Conservation (phyloP, 2,113 vertebrate genomes). For the Ceuthmochares aereus region DNA sequence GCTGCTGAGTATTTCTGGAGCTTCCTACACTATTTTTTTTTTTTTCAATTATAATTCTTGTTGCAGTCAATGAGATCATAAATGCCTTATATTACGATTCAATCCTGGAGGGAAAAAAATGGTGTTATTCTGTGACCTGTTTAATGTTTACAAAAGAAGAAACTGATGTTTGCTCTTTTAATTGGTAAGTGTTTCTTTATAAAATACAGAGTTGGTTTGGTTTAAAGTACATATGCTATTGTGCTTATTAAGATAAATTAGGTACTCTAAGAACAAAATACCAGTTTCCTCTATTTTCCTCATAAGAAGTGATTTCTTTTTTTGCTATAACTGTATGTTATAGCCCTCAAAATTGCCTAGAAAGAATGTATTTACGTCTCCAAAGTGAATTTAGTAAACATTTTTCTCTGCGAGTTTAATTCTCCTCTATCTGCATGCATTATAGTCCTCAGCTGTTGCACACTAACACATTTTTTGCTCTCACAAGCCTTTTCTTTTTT, state of each 20-base stretch:
- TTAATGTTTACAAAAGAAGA: neutral
- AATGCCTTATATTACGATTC: neutral
- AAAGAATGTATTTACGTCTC: neutral
- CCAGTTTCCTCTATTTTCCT: neutral
- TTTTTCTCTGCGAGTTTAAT: neutral
- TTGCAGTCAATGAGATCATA: neutral
- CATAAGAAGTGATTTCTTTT: neutral
- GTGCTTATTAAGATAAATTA: neutral
- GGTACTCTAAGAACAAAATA: neutral
- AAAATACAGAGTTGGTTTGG: neutral
- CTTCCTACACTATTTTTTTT: neutral
- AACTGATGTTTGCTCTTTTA: neutral
- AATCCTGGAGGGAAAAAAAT: neutral
- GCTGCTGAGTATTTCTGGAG: neutral
- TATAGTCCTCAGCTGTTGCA: neutral
- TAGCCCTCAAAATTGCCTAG: neutral
- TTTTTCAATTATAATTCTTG: neutral
- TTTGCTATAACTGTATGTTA: neutral
- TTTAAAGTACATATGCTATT: neutral
- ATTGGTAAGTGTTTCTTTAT: neutral
- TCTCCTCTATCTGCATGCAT: neutral
- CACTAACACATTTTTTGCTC: neutral
- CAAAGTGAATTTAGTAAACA: neutral
- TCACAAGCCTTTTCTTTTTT: neutral
- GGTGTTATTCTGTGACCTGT: neutral